Percentiles rank a stretch among this genome's conserved stretches.
Evolutionary conservation across 1,140 invertebrate species (phyloP).

Genomic region (Papilio glaucus): DNA sequence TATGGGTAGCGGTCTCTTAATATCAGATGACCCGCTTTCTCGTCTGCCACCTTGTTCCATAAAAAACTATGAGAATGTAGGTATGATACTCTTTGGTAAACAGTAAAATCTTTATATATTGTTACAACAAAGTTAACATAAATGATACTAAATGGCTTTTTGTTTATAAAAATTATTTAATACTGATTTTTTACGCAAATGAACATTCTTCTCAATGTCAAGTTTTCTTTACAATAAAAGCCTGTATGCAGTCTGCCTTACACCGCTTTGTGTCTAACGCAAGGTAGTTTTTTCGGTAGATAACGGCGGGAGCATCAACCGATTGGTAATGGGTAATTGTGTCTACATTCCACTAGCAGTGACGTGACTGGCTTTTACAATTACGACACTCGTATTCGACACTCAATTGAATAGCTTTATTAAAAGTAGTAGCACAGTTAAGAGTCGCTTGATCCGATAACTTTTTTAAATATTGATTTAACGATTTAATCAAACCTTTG

Average conservation of each 20-base stretch:
- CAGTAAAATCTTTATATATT: too few relatives aligned
- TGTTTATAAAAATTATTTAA: too few relatives aligned
- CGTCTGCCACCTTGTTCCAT: too few relatives aligned
- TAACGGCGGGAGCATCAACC: conserved; percentile 34
- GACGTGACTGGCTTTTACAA: conserved; percentile 33
- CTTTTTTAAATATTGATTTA: background rate
- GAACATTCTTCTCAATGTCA: background rate
- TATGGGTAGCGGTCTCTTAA: too few relatives aligned
- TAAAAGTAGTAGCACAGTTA: background rate
- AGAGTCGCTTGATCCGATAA: background rate
- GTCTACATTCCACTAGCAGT: conserved; percentile 30
- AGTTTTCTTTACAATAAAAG: background rate
- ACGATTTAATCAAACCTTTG: background rate
- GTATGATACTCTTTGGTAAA: too few relatives aligned
- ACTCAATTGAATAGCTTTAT: conserved; percentile 14
- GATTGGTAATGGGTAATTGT: conserved; percentile 39
- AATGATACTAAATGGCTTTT: too few relatives aligned
- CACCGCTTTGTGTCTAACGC: conserved; percentile 1
- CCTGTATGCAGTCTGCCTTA: background rate
- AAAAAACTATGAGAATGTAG: too few relatives aligned
- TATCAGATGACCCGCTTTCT: too few relatives aligned
- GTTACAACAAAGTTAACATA: too few relatives aligned
- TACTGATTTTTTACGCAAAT: too few relatives aligned
- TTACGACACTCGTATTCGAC: conserved; percentile 21
- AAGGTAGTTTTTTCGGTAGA: conserved; percentile 32